Evolutionary conservation across 2,797 vertebrate genomes (phyloP).

Genomic region (Chaetophractus vellerosus): DNA sequence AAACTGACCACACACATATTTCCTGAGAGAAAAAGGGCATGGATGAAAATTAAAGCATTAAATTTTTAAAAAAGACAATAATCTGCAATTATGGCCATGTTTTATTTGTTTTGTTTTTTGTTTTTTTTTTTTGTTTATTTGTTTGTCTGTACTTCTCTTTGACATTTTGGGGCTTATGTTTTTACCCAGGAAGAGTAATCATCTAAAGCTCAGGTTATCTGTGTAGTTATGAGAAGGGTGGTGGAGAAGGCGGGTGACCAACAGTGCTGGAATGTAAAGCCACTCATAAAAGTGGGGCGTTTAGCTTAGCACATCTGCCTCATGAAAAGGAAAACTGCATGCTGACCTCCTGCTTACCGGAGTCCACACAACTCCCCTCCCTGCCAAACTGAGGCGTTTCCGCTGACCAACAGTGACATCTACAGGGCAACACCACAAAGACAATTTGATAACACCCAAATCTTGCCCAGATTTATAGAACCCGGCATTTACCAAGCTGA

Average conservation of each 20-base stretch:
- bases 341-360: background rate
- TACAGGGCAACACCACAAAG: background rate
- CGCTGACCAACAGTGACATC: slow-evolving; percentile 71
- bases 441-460: background rate
- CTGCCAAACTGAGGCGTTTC: background rate
- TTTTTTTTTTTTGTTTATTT: no score
- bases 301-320: background rate
- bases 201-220: no score
- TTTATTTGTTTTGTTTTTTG: no score
- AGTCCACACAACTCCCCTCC: background rate
- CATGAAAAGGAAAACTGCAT: background rate
- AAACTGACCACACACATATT: background rate
- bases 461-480: background rate
- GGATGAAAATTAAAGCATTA: background rate
- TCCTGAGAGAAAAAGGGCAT: background rate
- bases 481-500: no score
- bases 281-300: fast-evolving
- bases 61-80: background rate
- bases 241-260: background rate
- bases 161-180: background rate
- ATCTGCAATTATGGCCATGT: background rate
- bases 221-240: background rate
- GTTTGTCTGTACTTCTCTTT: background rate
- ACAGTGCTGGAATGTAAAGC: background rate
- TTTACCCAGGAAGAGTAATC: background rate